These are phyloP conservation scores for Alouatta palliata DNA, from an alignment of 2,113 vertebrate genomes.

Conservation along the genomic window DNA sequence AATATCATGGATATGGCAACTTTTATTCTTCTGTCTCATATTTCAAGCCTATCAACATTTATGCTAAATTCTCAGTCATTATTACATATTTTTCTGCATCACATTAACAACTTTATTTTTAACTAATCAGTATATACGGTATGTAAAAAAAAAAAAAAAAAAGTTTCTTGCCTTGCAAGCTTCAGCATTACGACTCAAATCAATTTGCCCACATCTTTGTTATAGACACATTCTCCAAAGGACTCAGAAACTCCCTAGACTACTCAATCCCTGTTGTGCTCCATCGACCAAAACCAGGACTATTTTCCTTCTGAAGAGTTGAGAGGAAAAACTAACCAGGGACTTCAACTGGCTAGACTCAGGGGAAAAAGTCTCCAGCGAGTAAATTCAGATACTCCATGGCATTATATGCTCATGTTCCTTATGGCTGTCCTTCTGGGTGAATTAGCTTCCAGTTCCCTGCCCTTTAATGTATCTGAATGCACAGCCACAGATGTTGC, in stretches of 20 bases:
- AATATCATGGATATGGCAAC: neutral
- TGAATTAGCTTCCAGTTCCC: neutral
- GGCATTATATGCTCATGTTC: neutral
- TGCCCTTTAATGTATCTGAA: neutral
- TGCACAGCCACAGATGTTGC: slow-evolving; percentile 18
- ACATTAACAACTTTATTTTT: neutral
- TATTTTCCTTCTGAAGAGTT: neutral
- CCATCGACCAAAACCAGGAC: neutral
- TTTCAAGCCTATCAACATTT: neutral
- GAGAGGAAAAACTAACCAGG: neutral
- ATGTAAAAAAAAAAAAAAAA: neutral
- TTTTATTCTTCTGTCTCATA: neutral
- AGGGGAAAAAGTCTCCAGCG: neutral
- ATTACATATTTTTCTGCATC: neutral
- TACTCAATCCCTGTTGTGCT: neutral
- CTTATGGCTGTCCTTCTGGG: neutral
- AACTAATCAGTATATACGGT: neutral
- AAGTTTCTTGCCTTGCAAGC: neutral
- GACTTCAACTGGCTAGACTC: neutral
- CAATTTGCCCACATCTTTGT: neutral
- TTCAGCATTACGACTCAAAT: neutral
- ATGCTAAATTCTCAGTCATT: neutral
- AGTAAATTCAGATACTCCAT: neutral
- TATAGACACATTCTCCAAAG: neutral
- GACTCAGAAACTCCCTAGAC: neutral